Evolutionary conservation across 2,113 vertebrate genomes (phyloP).

Genomic region (Agapornis roseicollis): DNA sequence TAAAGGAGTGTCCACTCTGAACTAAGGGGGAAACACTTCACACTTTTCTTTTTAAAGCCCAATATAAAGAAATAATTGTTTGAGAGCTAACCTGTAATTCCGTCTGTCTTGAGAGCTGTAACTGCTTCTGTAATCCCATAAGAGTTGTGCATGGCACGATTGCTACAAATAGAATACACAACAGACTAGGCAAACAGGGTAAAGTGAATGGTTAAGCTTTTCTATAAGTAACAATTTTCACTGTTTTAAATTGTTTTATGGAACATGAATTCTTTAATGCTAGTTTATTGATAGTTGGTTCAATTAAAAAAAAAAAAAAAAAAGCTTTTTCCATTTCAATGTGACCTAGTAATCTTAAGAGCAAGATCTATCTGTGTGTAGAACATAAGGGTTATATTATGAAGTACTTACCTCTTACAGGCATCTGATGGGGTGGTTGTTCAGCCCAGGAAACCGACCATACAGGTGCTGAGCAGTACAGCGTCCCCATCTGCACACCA

Average conservation of each 20-base stretch:
- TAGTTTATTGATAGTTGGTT: neutral
- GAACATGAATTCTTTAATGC: neutral
- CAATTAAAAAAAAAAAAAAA: neutral
- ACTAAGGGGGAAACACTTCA: neutral
- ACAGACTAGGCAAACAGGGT: neutral
- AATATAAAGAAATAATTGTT: rapidly evolving
- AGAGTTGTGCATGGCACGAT: neutral
- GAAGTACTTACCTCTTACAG: slow-evolving; percentile 64
- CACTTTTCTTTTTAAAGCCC: neutral
- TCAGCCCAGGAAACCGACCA: slow-evolving; percentile 77
- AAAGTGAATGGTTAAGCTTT: neutral
- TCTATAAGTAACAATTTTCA: neutral
- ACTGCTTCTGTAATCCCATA: neutral
- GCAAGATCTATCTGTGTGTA: neutral
- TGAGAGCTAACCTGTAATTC: neutral
- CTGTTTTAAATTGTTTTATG: neutral
- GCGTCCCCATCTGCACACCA: slow-evolving; percentile 81
- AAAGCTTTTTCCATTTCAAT: neutral
- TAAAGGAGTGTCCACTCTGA: neutral
- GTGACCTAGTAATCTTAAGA: neutral
- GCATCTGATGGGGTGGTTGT: slow-evolving; percentile 72
- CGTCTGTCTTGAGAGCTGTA: neutral
- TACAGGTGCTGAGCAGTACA: slow-evolving; percentile 77
- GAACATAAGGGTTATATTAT: neutral
- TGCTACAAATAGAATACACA: neutral